These are phyloP conservation scores for Caenorhabditis sp. DNA, from an alignment of 2,888 invertebrate species.

Conservation along the genomic window DNA sequence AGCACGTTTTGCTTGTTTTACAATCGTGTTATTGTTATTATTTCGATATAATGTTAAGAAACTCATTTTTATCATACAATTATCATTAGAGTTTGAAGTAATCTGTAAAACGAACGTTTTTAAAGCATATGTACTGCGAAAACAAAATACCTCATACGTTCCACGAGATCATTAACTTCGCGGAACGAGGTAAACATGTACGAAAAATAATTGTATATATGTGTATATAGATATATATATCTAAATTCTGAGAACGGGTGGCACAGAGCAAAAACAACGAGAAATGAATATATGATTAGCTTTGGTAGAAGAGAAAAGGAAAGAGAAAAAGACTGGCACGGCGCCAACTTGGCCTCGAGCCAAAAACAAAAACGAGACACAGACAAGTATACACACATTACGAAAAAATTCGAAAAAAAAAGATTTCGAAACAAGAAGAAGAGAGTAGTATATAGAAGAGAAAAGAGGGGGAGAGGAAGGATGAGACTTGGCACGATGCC, in stretches of 20 bases:
- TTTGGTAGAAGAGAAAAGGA: slow-evolving; percentile 8
- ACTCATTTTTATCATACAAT: slow-evolving; percentile 19
- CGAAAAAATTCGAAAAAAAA: slow-evolving; percentile 38
- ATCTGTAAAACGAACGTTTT: slow-evolving; percentile 5
- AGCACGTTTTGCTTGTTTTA: not conserved
- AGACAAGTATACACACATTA: slow-evolving; percentile 13
- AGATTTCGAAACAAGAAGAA: slow-evolving; percentile 13
- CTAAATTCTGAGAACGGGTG: slow-evolving; percentile 6
- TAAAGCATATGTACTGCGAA: not conserved
- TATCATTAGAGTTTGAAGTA: slow-evolving; percentile 13
- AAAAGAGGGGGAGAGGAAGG: slow-evolving; percentile 8
- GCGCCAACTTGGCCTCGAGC: slow-evolving; percentile 26
- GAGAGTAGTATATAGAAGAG: slow-evolving; percentile 10
- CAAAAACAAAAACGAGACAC: slow-evolving; percentile 26
- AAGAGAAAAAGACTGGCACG: slow-evolving; percentile 15
- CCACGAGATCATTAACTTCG: not conserved
- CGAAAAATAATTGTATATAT: not conserved
- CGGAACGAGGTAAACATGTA: not conserved
- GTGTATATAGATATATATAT: not conserved
- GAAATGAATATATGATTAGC: slow-evolving; percentile 41
- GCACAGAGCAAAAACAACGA: slow-evolving; percentile 31
- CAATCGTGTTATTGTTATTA: slow-evolving; percentile 3
- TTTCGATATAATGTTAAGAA: slow-evolving; percentile 5
- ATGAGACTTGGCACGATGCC: slow-evolving; percentile 37
- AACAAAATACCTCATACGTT: not conserved